Conservation (phyloP, 2,113 vertebrate species). For the Entelurus aequoreus region DNA sequence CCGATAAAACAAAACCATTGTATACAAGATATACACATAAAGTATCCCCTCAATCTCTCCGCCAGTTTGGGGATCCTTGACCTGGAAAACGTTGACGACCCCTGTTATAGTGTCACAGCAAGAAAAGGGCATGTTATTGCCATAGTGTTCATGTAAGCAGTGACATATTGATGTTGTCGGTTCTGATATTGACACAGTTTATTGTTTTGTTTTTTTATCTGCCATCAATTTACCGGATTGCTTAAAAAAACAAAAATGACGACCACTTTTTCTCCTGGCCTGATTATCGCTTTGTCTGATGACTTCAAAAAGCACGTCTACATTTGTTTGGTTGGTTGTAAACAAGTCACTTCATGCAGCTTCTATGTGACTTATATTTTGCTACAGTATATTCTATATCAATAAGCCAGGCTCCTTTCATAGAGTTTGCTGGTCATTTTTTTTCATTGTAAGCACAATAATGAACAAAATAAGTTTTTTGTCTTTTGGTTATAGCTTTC, state of each 20-base stretch:
- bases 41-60: too few species aligned
- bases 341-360: constrained; percentile 77
- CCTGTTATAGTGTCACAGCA: constrained; percentile 91
- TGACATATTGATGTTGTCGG: constrained; percentile 76
- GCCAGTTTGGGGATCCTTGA: too few species aligned
- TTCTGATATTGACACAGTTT: constrained; percentile 47
- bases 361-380: constrained; percentile 71
- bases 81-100: too few species aligned
- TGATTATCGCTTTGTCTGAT: constrained; percentile 53
- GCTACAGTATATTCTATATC: constrained; percentile 30
- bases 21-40: too few species aligned
- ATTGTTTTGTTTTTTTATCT: constrained; percentile 34
- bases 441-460: constrained; percentile 71
- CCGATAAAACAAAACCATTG: too few species aligned
- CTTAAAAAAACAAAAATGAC: constrained; percentile 42
- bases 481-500: constrained; percentile 64
- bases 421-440: constrained; percentile 68
- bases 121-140: constrained; percentile 71
- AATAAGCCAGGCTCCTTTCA: constrained; percentile 59
- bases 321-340: constrained; percentile 62
- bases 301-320: constrained; percentile 48
- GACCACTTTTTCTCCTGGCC: constrained; percentile 79
- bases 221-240: constrained; percentile 39
- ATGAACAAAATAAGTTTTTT: constrained; percentile 68
- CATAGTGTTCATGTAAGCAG: constrained; percentile 79